phyloP scores from a whole-genome alignment of 2,888 invertebrate species.

The Sussaba pulchella region DNA sequence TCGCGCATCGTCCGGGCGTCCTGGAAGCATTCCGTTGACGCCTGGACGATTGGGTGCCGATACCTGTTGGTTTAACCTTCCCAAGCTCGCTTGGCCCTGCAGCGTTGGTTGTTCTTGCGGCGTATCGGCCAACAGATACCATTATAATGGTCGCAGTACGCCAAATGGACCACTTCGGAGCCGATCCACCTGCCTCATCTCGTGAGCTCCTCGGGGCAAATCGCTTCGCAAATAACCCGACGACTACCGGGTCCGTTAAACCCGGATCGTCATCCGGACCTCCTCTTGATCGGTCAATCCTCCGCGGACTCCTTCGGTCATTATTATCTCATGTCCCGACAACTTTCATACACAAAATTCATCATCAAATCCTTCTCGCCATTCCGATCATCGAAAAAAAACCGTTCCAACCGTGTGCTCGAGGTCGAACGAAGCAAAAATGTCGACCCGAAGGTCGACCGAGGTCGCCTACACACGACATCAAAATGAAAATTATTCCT shows the following conservation, averaged over 20 bases:
- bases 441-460: too few relatives aligned
- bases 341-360: too few relatives aligned
- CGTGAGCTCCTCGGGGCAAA: constrained; percentile 8
- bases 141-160: constrained; percentile 60
- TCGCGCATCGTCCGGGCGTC: constrained; percentile 42
- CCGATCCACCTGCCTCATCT: constrained; percentile 60
- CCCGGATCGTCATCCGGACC: constrained; percentile 39
- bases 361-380: too few relatives aligned
- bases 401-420: too few relatives aligned
- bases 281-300: constrained; percentile 57
- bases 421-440: too few relatives aligned
- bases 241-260: constrained; percentile 55
- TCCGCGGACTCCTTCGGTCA: background rate
- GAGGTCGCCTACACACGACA: too few relatives aligned
- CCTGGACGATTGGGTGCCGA: constrained; percentile 42
- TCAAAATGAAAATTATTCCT: too few relatives aligned
- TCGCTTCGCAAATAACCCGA: constrained; percentile 48
- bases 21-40: constrained; percentile 12
- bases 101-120: background rate
- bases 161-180: constrained; percentile 65
- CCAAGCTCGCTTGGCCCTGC: background rate
- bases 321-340: constrained; percentile 1
- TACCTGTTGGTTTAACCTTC: constrained; percentile 55
- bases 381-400: too few relatives aligned
- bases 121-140: constrained; percentile 24